Base-by-base conservation (phyloP, 2,888 invertebrate genomes). In the Pomacea canaliculata region DNA sequence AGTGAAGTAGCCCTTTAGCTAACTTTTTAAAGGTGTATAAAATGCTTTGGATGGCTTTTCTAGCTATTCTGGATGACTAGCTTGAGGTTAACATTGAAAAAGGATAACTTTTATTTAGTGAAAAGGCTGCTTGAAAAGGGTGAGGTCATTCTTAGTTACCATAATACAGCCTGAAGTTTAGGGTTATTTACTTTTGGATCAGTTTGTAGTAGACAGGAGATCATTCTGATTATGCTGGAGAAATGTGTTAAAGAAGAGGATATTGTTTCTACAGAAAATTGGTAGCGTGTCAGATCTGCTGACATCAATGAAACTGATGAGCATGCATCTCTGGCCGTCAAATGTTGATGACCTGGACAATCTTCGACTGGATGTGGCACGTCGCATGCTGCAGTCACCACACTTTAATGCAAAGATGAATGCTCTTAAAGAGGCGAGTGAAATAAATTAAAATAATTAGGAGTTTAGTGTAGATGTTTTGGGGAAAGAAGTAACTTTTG, bases 371-470 rank as follows among this genome's bases (percentile, higher is more conserved):
- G 86, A 91, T 62, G 86, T 92, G 48, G 91, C 91, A 46, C 85
- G 92, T 27, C 85, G 91, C 51, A 92, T 92, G 91, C 87, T 92
- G 69, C 91, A 91, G 82, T 91, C 91, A 13, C 90, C 92, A 51
- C 91, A 92, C 83, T 92, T 92, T 84, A 92, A 91, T 85, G 91
- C 91, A 27, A 88, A 91, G 83, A 92, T 92, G 92, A 92, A 91
- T 85, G 92, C 91, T 1, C 85, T 92, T 48, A 92, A 92, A 87
- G 92, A 91, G 90, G 91, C 91, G 78, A 77, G 70, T 19, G 19
- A 63, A 23, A 48, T 62, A 12, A 23, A 63, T 16, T 16, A 7
- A 13, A 37, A 37, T 5, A 5, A 37, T 37, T 37, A 37, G 37
- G 37, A 37, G 37, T 37, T 37, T 37, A 37, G 37, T 5, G 37